These are phyloP conservation scores for Cydia amplana DNA, from an alignment of 1,140 invertebrate species.

Conservation along the genomic window DNA sequence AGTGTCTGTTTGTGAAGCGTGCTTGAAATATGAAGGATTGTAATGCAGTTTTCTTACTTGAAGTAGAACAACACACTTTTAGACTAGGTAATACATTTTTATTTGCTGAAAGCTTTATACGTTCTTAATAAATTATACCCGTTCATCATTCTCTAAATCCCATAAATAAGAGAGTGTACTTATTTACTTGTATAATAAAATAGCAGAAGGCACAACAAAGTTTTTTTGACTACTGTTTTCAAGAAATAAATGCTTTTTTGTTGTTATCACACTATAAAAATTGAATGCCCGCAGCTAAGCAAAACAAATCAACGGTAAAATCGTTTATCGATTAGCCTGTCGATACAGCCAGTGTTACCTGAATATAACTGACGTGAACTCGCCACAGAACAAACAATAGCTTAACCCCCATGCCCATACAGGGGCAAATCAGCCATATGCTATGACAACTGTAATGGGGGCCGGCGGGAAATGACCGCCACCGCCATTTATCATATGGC, in stretches of 20 bases:
- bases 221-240: no score
- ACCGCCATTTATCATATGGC: constrained; percentile 60
- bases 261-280: background rate
- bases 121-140: no score
- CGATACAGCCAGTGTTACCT: constrained; percentile 11
- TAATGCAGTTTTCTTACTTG: no score
- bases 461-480: constrained; percentile 62
- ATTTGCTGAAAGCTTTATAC: no score
- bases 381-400: constrained; percentile 58
- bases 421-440: constrained; percentile 63
- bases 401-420: constrained; percentile 41
- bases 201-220: no score
- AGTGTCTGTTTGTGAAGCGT: background rate
- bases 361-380: background rate
- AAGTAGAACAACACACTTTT: no score
- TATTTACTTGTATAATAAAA: no score
- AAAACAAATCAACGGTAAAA: constrained; percentile 12
- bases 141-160: no score
- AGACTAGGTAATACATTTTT: no score
- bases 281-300: background rate
- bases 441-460: constrained; percentile 52
- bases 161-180: no score
- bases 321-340: constrained; percentile 14
- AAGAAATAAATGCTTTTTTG: background rate
- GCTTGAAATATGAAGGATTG: background rate